Percentiles rank a stretch among this genome's conserved stretches.
Evolutionary conservation across 1,140 invertebrate species (phyloP).

Genomic region (Cydia fagiglandana): DNA sequence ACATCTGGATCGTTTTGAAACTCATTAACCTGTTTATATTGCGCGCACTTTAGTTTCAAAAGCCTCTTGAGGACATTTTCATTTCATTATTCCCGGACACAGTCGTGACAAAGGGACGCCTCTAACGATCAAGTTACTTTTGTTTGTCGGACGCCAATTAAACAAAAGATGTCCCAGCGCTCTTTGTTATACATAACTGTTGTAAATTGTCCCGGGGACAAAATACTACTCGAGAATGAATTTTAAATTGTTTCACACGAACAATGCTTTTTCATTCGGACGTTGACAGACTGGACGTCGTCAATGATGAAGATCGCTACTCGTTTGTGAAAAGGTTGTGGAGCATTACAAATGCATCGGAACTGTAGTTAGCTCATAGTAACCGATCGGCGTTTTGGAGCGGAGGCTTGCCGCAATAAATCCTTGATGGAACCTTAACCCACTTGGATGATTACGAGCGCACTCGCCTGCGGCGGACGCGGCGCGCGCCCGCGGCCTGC

Average conservation of each 20-base stretch:
- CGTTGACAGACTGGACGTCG: slow-evolving; percentile 57
- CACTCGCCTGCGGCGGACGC: slow-evolving; percentile 59
- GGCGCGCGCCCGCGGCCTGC: slow-evolving; percentile 66
- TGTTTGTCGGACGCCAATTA: slow-evolving; percentile 70
- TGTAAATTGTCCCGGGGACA: slow-evolving; percentile 43
- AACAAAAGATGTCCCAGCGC: slow-evolving; percentile 63
- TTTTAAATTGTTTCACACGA: slow-evolving; percentile 35
- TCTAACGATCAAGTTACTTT: slow-evolving; percentile 72
- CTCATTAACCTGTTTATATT: slow-evolving; percentile 77
- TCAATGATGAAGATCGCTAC: slow-evolving; percentile 51
- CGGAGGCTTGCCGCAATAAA: slow-evolving; percentile 78
- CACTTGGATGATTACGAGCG: slow-evolving; percentile 77
- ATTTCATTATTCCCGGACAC: slow-evolving; percentile 50
- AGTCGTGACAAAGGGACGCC: slow-evolving; percentile 62
- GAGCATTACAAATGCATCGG: slow-evolving; percentile 68
- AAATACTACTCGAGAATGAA: slow-evolving; percentile 47
- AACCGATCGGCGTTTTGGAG: slow-evolving; percentile 74
- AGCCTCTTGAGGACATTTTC: slow-evolving; percentile 61
- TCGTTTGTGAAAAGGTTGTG: slow-evolving; percentile 50
- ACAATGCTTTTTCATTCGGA: slow-evolving; percentile 40
- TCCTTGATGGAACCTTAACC: slow-evolving; percentile 79
- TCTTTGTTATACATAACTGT: slow-evolving; percentile 56
- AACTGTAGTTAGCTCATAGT: slow-evolving; percentile 74
- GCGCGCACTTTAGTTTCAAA: slow-evolving; percentile 65
- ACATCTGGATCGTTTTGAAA: slow-evolving; percentile 79